These are phyloP conservation scores for Peromyscus melanophrys DNA, from an alignment of 2,797 vertebrate species.

Conservation along the genomic window DNA sequence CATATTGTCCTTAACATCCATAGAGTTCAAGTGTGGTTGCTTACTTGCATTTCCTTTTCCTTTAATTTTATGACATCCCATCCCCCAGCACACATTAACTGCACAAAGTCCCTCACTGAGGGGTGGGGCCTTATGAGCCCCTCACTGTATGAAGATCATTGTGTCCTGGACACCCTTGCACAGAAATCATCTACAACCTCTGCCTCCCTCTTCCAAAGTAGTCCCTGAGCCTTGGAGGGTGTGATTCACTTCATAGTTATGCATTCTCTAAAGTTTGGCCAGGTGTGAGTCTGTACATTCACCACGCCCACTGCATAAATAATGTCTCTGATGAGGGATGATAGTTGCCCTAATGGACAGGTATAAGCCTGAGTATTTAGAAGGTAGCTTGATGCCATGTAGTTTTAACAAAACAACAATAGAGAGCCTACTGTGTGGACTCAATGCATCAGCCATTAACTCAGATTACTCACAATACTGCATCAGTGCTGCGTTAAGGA, in stretches of 20 bases:
- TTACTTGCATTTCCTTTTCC: background rate
- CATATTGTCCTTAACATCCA: background rate
- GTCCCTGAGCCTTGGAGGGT: background rate
- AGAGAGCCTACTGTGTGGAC: background rate
- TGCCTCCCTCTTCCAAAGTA: background rate
- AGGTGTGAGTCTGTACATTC: background rate
- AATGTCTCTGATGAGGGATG: background rate
- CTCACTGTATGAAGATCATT: too few species aligned
- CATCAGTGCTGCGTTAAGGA: background rate
- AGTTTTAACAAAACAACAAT: background rate
- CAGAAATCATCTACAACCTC: background rate
- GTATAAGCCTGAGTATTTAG: background rate
- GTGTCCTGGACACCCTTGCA: background rate
- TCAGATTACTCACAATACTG: too few species aligned
- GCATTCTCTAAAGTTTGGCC: background rate
- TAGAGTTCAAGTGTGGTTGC: background rate
- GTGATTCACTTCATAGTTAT: too few species aligned
- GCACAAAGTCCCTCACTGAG: too few species aligned
- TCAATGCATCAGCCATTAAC: background rate
- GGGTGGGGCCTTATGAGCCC: too few species aligned
- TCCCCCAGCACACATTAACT: too few species aligned
- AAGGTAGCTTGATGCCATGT: background rate
- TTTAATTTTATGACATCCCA: too few species aligned
- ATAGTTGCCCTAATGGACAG: background rate
- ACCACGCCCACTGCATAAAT: background rate